Evolutionary conservation across 2,888 invertebrate species (phyloP), one percentile per base, ranked within the genome.

Genomic region (Rhingia rostrata): DNA sequence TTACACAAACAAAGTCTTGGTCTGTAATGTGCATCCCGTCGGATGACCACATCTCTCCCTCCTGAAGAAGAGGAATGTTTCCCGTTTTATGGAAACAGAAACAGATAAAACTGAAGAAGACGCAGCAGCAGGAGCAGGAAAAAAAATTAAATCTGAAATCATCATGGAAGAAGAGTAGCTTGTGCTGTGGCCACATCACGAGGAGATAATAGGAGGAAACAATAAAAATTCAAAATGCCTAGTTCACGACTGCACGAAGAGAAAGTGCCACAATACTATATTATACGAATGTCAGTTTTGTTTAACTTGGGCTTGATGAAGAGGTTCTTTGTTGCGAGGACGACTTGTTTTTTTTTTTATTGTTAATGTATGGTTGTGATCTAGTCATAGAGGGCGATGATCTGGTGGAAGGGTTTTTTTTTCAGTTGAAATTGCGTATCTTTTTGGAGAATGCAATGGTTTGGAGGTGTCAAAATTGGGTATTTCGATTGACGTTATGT

Each of bases 181-280:
- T 9, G 47, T 47, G 63, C 22, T 74, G 69, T 43, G 6, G 70
- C 69, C 2, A 49, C 58, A 74, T 80, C 84, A 84, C 84, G 84
- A 80, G 70, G 39, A 74, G 75, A 80, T 84, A 74, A 84, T 80
- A 70, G 80, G 43, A 75, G 74, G 79, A 74, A 84, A 75, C 60
- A 75, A 84, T 75, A 75, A 80, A 84, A 63, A 54, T 56, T 75
- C 43, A 54, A 80, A 80, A 80, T 84, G 80, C 74, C 74, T 75
- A 79, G 79, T 84, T 80, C 84, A 84, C 84, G 84, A 80, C 54
- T 66, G 79, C 84, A 84, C 84, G 84, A 84, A 84, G 84, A 84
- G 84, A 84, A 84, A 84, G 84, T 80, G 79, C 83, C 53, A 67
- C 51, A 47, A 22, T 51, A 70, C 32, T 58, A 4, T 12, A 10